A percentile compares a stretch with the other conserved stretches of the same genome.
These are phyloP conservation scores for Tokudaia muenninki DNA, from an alignment of 2,797 vertebrate genomes.

Conservation along the genomic window DNA sequence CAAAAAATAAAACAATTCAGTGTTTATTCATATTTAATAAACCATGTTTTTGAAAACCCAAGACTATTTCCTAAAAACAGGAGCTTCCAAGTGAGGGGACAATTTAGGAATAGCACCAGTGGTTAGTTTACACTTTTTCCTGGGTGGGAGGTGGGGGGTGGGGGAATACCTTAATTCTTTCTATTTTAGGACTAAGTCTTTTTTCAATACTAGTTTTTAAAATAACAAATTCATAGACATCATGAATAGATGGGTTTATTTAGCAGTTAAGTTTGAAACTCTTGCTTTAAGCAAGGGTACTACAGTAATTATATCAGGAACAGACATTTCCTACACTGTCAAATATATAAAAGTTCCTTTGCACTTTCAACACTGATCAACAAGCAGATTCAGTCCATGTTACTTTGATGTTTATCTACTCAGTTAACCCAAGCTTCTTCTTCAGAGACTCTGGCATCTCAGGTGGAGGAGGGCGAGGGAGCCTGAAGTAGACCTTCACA, in stretches of 20 bases:
- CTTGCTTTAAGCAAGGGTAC: constrained; percentile 80
- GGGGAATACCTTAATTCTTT: neutral
- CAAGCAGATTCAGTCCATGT: constrained; percentile 87
- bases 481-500: constrained; percentile 97
- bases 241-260: constrained; percentile 80
- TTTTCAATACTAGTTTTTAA: neutral
- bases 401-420: constrained; percentile 86
- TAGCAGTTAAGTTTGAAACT: constrained; percentile 83
- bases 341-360: constrained; percentile 89
- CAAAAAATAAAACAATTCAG: neutral
- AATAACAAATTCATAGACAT: constrained; percentile 63
- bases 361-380: constrained; percentile 84
- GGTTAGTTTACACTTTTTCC: constrained; percentile 13
- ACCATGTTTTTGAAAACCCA: neutral
- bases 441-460: constrained; percentile 98
- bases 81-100: neutral
- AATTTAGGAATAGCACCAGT: constrained; percentile 40
- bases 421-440: constrained; percentile 94
- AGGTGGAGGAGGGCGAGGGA: constrained; percentile 96
- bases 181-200: constrained; percentile 26
- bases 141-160: neutral
- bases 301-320: constrained; percentile 86
- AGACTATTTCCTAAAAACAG: neutral
- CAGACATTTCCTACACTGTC: constrained; percentile 86
- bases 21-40: neutral